phyloP scores from a whole-genome alignment of 2,113 vertebrate genomes.

The Theristicus caerulescens region DNA sequence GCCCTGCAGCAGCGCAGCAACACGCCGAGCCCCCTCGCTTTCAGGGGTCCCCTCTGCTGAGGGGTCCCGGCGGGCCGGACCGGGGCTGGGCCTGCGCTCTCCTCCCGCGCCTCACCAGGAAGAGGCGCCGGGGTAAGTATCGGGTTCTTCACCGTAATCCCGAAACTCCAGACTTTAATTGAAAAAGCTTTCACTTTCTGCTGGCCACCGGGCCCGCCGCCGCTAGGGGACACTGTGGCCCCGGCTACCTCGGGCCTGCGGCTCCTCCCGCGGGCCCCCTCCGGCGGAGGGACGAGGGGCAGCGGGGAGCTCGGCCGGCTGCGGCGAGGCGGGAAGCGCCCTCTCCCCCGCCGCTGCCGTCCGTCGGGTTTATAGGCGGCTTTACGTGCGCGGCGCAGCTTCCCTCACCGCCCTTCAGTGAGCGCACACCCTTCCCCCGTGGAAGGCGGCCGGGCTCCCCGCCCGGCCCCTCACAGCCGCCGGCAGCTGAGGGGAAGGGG shows the following conservation, averaged over 20 bases:
- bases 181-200: not conserved
- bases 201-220: not conserved
- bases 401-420: not conserved
- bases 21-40: not conserved
- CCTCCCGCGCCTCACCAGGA: accelerated
- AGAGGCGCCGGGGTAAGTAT: not conserved
- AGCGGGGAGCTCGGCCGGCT: too few species aligned
- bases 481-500: not conserved
- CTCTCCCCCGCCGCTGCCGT: too few species aligned
- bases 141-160: accelerated
- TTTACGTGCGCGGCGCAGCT: not conserved
- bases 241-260: not conserved
- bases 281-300: not conserved
- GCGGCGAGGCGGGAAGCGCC: not conserved
- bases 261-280: not conserved
- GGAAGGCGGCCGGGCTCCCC: not conserved
- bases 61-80: accelerated
- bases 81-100: not conserved
- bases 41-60: not conserved
- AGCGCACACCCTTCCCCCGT: not conserved
- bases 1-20: not conserved
- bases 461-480: not conserved
- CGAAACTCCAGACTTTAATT: not conserved
- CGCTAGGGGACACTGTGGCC: slow-evolving; percentile 13
- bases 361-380: not conserved